Base-by-base conservation (phyloP, 1,140 invertebrate species). In the Macrosteles quadrilineatus region DNA sequence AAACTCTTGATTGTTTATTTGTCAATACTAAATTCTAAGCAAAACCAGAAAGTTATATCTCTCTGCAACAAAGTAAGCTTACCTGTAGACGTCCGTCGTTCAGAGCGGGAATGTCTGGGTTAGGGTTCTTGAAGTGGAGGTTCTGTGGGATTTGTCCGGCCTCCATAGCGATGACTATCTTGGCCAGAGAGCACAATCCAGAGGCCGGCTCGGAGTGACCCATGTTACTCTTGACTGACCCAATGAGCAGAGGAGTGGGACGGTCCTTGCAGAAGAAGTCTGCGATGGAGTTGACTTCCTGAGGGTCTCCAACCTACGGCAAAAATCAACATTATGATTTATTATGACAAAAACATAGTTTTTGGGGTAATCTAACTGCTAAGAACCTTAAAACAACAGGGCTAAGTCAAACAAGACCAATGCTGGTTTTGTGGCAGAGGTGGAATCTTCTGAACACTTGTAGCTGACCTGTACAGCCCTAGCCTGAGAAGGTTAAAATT, bases 181-280 rank as follows among this genome's bases (percentile, higher is more conserved):
- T 98, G 1, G 91, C 92, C 57, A 98, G 83, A 0, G 94, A 92
- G 77, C 94, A 95, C 0, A 97, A 78, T 40, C 94, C 94, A 73
- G 96, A 98, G 0, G 95, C 94, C 2, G 96, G 91, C 80, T 99
- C 97, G 2, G 96, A 90, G 77, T 99, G 97, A 0, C 97, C 97
- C 94, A 98, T 97, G 81, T 98, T 99, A 1, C 94, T 96, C 79
- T 99, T 99, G 0, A 98, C 92, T 0, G 96, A 98, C 1, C 97
- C 97, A 76, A 99, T 90, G 1, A 97, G 79, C 21, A 99, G 82
- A 1, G 96, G 94, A 0, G 80, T 81, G 12, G 86, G 84, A 9
- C 97, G 86, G 69, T 90, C 89, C 78, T 90, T 90, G 80, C 96
- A 98, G 81, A 98, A 98, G 25, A 97, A 85, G 64, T 96, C 91